Evolutionary conservation across 2,888 invertebrate genomes (phyloP).

Genomic region (Dusona sp.): DNA sequence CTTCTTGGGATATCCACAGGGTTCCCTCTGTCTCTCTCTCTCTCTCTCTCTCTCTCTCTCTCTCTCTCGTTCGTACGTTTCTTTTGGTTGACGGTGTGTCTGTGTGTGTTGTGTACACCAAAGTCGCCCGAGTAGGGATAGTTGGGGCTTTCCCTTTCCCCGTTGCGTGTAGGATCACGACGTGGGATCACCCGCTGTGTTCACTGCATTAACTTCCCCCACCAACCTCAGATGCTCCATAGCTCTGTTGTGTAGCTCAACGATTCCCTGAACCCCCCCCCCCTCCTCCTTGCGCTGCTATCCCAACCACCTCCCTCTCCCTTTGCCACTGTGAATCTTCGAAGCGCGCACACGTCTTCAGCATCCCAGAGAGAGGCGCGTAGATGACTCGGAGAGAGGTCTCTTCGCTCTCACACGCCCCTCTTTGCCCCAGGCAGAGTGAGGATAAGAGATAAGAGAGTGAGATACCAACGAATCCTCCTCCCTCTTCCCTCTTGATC

Average conservation of each 20-base stretch:
- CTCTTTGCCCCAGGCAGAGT: slow-evolving; percentile 58
- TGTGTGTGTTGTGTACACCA: slow-evolving; percentile 61
- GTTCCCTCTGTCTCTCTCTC: slow-evolving; percentile 46
- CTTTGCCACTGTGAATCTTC: slow-evolving; percentile 7
- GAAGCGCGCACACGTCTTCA: slow-evolving; percentile 31
- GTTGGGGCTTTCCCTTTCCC: slow-evolving; percentile 45
- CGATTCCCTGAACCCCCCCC: slow-evolving; percentile 7
- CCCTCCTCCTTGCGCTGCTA: slow-evolving; percentile 3
- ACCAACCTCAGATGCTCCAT: slow-evolving; percentile 8
- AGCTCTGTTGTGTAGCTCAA: slow-evolving; percentile 11
- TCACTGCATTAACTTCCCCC: slow-evolving; percentile 44
- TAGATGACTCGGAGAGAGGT: slow-evolving; percentile 40
- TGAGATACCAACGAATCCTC: slow-evolving; percentile 33
- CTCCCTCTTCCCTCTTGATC: slow-evolving; percentile 6
- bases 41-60: slow-evolving; percentile 55
- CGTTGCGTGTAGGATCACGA: slow-evolving; percentile 37
- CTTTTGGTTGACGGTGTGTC: slow-evolving; percentile 5
- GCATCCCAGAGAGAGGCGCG: slow-evolving; percentile 39
- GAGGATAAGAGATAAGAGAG: slow-evolving; percentile 62
- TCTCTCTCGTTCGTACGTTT: slow-evolving; percentile 50
- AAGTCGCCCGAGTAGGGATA: slow-evolving; percentile 40
- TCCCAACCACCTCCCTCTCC: background rate
- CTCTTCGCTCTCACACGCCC: slow-evolving; percentile 68
- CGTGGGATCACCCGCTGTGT: slow-evolving; percentile 38
- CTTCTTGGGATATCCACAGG: slow-evolving; percentile 39